Evolutionary conservation across 2,888 invertebrate species (phyloP).

Genomic region (Bellardia pandia): DNA sequence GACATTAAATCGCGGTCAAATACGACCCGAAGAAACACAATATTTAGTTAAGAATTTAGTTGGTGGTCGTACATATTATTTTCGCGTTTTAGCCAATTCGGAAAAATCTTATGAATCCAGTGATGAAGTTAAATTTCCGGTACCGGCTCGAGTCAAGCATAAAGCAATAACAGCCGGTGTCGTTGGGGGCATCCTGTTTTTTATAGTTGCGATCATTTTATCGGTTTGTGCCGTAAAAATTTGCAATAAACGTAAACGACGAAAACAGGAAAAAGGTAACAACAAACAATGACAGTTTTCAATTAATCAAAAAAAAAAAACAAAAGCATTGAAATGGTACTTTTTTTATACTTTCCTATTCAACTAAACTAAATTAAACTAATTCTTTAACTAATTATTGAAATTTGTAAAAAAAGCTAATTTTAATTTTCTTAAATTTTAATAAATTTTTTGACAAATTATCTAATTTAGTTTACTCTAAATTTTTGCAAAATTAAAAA

Average conservation of each 20-base stretch:
- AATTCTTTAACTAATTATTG: background rate
- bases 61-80: slow-evolving; percentile 95
- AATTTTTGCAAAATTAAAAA: background rate
- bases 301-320: slow-evolving; percentile 60
- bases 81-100: slow-evolving; percentile 95
- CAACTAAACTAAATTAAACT: slow-evolving; percentile 32
- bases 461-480: background rate
- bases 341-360: slow-evolving; percentile 44
- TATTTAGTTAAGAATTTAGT: slow-evolving; percentile 97
- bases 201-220: slow-evolving; percentile 98
- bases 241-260: slow-evolving; percentile 97
- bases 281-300: slow-evolving; percentile 77
- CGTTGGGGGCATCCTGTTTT: slow-evolving; percentile 98
- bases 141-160: slow-evolving; percentile 95
- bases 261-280: slow-evolving; percentile 98
- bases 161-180: slow-evolving; percentile 98
- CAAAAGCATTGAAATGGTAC: slow-evolving; percentile 75
- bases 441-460: background rate
- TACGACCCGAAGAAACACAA: slow-evolving; percentile 94
- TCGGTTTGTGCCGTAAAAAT: slow-evolving; percentile 99
- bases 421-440: background rate
- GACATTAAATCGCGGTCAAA: slow-evolving; percentile 93
- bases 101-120: slow-evolving; percentile 94
- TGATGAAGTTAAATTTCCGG: slow-evolving; percentile 94
- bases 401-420: background rate